Evolutionary conservation across 1,140 invertebrate species (phyloP), one percentile per base, ranked within the genome.

Genomic region (Bombus vancouverensis): DNA sequence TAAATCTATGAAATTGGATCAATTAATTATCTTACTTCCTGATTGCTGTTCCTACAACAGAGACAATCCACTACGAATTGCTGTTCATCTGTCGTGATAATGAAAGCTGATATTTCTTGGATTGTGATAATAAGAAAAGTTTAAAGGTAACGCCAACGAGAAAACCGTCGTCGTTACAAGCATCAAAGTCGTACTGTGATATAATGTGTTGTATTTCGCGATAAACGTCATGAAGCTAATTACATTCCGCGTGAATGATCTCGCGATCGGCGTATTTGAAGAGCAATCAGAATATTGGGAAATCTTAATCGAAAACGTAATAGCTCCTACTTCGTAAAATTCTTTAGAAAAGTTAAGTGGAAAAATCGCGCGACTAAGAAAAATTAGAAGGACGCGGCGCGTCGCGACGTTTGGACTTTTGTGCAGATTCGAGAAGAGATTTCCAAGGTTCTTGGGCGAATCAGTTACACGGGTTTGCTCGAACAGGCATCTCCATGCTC

Each of bases 71-170:
- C 28, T 18, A 32, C 6, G 4, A 22, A 28, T 28, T 44, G 28
- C 81, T 89, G 37, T 53, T 22, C n/a, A 53, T n/a, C 18, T 42
- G 62, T 68, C 59, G 57, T 39, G 53, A 42, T 32, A 76, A 80
- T 80, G 79, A 75, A 85, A 88, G 82, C 62, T 73, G 77, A 90
- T 75, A 80, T 42, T 72, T 39, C 28, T 42, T 74, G 66, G 47
- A 79, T 90, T 72, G 66, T 47, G 77, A 85, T 94, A 94, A 94
- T 93, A 93, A 94, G 92, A 92, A 94, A 93, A 94, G 92, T 94
- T 94, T 91, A 90, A 90, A 3, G 91, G 87, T 86, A 91, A 89
- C 75, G 88, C 59, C 32, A 22, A 70, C 39, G 65, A 66, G 37
- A 37, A 39, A 22, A 34, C 12, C 10, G 12, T 47, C 1, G 47